A percentile compares a stretch with the other conserved stretches of the same genome.
phyloP scores from a whole-genome alignment of 2,113 vertebrate species.

The human region GRCh38 chr1:66279001-66279500 shows the following conservation, averaged over 20 bases:
- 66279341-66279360: not conserved
- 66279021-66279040: not conserved
- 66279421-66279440: too few relatives aligned
- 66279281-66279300: not conserved
- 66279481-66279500: too few relatives aligned
- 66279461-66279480: too few relatives aligned
- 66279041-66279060: not conserved
- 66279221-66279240: not conserved
- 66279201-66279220: not conserved
- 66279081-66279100: not conserved
- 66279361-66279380: not conserved
- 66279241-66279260: not conserved
- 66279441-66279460: too few relatives aligned
- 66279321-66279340: accelerated
- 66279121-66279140: not conserved
- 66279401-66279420: too few relatives aligned
- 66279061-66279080: not conserved
- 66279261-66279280: not conserved
- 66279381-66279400: not conserved
- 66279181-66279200: not conserved
- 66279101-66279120: not conserved
- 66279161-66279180: not conserved
- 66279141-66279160: not conserved
- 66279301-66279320: not conserved
- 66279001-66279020: not conserved